Evolutionary conservation across 2,113 vertebrate species (phyloP).

Genomic region (Xenopus borealis): DNA sequence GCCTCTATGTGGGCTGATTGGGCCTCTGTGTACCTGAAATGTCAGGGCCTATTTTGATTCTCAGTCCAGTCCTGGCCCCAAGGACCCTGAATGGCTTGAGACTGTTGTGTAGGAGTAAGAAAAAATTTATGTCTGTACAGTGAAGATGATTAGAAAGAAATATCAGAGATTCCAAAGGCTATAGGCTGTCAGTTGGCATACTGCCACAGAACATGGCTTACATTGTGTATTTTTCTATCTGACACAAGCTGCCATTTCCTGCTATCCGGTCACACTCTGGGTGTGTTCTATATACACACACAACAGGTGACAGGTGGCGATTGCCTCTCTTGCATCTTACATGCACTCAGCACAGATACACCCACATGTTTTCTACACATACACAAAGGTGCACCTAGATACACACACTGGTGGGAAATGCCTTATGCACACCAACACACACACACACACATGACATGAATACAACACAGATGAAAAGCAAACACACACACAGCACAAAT

Average conservation of each 20-base stretch:
- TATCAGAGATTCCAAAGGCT: too few relatives aligned
- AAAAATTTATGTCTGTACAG: too few relatives aligned
- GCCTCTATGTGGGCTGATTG: too few relatives aligned
- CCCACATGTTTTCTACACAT: neutral
- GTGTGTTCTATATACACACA: slow-evolving; percentile 24
- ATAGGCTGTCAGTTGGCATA: too few relatives aligned
- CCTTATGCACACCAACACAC: neutral
- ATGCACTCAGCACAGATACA: neutral
- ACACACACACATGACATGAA: neutral
- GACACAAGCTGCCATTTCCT: slow-evolving; percentile 6
- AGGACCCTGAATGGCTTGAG: too few relatives aligned
- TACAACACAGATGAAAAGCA: neutral
- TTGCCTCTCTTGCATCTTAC: neutral
- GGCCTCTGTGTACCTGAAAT: too few relatives aligned
- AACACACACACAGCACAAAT: neutral
- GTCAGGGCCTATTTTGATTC: too few relatives aligned
- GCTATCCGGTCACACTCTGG: slow-evolving; percentile 6
- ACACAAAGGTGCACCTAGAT: neutral
- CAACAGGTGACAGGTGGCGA: slow-evolving; percentile 22
- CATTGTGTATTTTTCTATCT: slow-evolving; percentile 6
- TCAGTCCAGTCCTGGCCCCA: too few relatives aligned
- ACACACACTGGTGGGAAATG: neutral
- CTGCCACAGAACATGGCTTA: neutral
- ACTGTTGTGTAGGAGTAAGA: too few relatives aligned
- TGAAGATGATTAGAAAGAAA: too few relatives aligned